These are phyloP conservation scores for Dione vanillae DNA, from an alignment of 2,888 invertebrate species.

Conservation along the genomic window DNA sequence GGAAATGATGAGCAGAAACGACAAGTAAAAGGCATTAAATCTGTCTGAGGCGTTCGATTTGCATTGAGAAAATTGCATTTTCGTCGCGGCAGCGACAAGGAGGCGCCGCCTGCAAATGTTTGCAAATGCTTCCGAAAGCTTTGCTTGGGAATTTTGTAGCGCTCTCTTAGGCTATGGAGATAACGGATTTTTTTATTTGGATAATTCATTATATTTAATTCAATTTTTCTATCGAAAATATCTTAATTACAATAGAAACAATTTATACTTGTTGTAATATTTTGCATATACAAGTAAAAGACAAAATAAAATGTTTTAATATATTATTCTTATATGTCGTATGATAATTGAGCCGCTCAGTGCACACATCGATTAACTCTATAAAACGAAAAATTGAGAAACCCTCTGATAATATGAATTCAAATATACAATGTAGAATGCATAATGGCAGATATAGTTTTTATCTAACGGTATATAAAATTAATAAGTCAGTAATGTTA, in stretches of 20 bases:
- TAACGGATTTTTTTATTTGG: conserved; percentile 25
- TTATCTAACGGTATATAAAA: no score
- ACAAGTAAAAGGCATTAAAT: conserved; percentile 80
- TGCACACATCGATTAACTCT: no score
- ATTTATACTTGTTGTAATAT: no score
- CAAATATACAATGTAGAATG: no score
- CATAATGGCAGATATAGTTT: no score
- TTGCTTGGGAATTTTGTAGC: conserved; percentile 60
- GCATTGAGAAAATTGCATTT: conserved; percentile 82
- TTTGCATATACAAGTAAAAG: no score
- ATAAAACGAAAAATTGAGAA: no score
- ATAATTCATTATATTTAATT: neutral
- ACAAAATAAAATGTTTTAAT: no score
- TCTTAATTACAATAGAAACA: neutral
- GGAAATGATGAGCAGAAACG: conserved; percentile 76
- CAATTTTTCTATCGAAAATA: neutral
- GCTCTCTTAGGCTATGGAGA: conserved; percentile 33
- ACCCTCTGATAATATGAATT: no score
- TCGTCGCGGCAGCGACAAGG: conserved; percentile 69
- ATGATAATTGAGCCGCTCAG: no score
- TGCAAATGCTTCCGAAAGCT: conserved; percentile 66
- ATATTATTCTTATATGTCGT: no score
- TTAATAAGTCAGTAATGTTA: no score
- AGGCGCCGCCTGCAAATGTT: conserved; percentile 68
- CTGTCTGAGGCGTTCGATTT: conserved; percentile 79